Conservation (phyloP, 2,888 invertebrate genomes). For the Muscina levida region DNA sequence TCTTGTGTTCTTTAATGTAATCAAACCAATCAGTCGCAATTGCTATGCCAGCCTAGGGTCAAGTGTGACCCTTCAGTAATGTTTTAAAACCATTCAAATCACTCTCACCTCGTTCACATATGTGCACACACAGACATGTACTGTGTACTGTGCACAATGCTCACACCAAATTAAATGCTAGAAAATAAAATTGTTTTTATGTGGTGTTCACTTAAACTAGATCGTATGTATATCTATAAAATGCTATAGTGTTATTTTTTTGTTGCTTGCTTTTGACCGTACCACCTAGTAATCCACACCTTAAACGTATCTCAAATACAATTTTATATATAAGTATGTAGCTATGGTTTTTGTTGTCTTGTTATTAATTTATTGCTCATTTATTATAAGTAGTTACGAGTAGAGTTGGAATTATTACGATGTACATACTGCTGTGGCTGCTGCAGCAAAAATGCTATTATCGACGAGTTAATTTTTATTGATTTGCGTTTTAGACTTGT, state of each 20-base stretch:
- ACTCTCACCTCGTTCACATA: not conserved
- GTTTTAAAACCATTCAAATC: too few relatives aligned
- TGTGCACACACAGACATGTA: too few relatives aligned
- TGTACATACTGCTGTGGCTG: slow-evolving; percentile 36
- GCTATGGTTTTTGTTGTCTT: slow-evolving; percentile 13
- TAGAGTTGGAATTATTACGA: slow-evolving; percentile 17
- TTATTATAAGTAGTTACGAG: slow-evolving; percentile 49
- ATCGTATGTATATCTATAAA: slow-evolving; percentile 20
- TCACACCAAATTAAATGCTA: slow-evolving; percentile 30
- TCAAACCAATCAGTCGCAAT: too few relatives aligned
- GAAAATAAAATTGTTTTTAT: slow-evolving; percentile 9
- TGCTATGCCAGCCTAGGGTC: too few relatives aligned
- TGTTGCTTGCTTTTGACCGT: too few relatives aligned
- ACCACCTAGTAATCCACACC: slow-evolving; percentile 59
- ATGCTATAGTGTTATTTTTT: slow-evolving; percentile 19
- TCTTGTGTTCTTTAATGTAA: too few relatives aligned
- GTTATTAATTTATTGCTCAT: slow-evolving; percentile 53
- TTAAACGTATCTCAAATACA: slow-evolving; percentile 40
- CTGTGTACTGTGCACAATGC: too few relatives aligned
- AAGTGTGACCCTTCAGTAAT: too few relatives aligned
- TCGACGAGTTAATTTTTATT: slow-evolving; percentile 12
- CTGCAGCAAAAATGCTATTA: slow-evolving; percentile 21
- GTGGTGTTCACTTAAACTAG: slow-evolving; percentile 9
- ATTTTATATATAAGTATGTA: not conserved
- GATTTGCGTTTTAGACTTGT: not conserved